These are phyloP conservation scores for Ormyrus nitidulus DNA, from an alignment of 2,888 invertebrate genomes.

Conservation along the genomic window DNA sequence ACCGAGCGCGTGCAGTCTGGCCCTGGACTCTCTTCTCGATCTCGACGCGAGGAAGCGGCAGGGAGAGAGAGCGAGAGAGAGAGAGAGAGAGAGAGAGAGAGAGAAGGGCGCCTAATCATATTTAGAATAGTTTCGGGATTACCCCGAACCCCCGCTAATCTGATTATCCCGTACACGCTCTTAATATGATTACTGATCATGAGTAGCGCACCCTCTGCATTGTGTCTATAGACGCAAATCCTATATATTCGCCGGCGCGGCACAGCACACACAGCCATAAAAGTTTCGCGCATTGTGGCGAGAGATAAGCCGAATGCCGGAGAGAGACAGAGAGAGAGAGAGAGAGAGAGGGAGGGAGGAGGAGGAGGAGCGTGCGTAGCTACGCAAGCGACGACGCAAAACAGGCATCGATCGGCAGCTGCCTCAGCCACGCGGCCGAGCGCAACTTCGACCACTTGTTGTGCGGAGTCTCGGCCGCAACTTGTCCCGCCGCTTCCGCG, in stretches of 20 bases:
- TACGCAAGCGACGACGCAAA: not conserved
- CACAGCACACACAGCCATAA: conserved; percentile 65
- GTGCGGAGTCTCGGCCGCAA: conserved; percentile 25
- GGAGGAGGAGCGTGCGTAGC: conserved; percentile 1
- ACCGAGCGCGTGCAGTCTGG: conserved; percentile 50
- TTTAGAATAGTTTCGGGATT: conserved; percentile 76
- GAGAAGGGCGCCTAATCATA: conserved; percentile 75
- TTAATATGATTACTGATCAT: conserved; percentile 76
- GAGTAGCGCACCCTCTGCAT: conserved; percentile 67
- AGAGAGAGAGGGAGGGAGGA: too few species aligned
- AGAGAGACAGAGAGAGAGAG: not conserved
- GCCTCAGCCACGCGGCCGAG: conserved; percentile 3
- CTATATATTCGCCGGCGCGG: conserved; percentile 65
- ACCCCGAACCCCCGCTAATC: conserved; percentile 73
- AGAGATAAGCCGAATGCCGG: conserved; percentile 61
- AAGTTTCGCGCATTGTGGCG: conserved; percentile 66
- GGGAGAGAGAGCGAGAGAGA: conserved; percentile 19
- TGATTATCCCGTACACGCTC: conserved; percentile 75
- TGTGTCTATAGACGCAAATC: conserved; percentile 45
- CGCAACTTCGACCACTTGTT: conserved; percentile 57
- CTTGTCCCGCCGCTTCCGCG: conserved; percentile 12
- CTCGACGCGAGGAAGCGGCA: conserved; percentile 36
- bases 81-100: conserved; percentile 17
- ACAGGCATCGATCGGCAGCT: conserved; percentile 26
- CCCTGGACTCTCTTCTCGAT: conserved; percentile 64